These are phyloP conservation scores for Bactericera cockerelli DNA, from an alignment of 1,140 invertebrate genomes.

Conservation along the genomic window DNA sequence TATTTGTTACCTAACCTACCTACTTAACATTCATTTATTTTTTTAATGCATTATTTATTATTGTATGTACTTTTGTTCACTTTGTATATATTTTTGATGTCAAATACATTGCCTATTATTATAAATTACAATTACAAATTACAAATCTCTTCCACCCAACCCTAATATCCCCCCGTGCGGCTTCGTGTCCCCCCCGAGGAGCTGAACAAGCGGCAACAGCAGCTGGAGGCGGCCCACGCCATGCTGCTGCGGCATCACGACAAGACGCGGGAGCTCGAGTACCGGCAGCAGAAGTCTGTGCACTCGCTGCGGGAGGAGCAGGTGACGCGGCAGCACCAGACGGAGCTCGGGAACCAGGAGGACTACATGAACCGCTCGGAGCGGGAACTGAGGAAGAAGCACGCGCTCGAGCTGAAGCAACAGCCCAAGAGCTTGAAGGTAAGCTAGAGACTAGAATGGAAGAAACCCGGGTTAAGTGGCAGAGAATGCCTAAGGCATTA, in stretches of 20 bases:
- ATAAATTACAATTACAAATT: no score
- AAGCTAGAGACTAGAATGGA: no score
- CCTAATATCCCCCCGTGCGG: no score
- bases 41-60: no score
- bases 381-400: conserved; percentile 88
- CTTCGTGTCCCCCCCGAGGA: conserved; percentile 41
- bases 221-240: conserved; percentile 85
- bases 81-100: no score
- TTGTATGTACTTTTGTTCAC: no score
- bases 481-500: no score
- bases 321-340: conserved; percentile 79
- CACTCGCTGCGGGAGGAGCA: conserved; percentile 84
- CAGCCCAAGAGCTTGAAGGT: conserved; percentile 98
- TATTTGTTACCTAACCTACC: no score
- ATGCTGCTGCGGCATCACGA: conserved; percentile 93
- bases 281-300: conserved; percentile 84
- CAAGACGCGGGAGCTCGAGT: conserved; percentile 90
- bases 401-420: conserved; percentile 91
- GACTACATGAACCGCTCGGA: conserved; percentile 91
- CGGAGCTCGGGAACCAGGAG: conserved; percentile 88
- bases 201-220: conserved; percentile 81
- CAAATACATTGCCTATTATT: no score
- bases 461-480: no score
- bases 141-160: no score
- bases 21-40: no score